Evolutionary conservation across 1,140 invertebrate genomes (phyloP).

Genomic region (Geopemphigus sp.): DNA sequence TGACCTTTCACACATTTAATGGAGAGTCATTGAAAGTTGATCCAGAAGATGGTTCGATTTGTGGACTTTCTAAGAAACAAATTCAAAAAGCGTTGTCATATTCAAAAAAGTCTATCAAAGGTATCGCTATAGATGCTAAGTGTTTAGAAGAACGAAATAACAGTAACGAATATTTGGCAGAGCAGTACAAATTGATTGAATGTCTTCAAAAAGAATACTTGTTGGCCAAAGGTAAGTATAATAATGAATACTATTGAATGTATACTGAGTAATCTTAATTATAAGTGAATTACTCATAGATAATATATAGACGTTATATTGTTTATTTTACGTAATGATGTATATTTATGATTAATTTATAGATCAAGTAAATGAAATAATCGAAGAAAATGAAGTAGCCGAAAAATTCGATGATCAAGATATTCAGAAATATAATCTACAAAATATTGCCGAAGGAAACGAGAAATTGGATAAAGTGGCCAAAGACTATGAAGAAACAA

Average conservation of each 20-base stretch:
- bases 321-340: no score
- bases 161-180: background rate
- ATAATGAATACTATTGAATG: background rate
- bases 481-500: constrained; percentile 15
- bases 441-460: background rate
- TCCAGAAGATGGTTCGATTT: constrained; percentile 5
- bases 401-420: background rate
- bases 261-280: no score
- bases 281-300: background rate
- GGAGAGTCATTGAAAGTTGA: background rate
- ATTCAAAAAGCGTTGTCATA: background rate
- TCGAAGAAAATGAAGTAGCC: background rate
- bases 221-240: background rate
- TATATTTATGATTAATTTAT: background rate
- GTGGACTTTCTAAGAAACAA: constrained; percentile 20
- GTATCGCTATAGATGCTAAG: background rate
- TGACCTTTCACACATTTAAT: background rate
- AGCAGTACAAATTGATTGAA: constrained; percentile 10
- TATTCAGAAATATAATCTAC: background rate
- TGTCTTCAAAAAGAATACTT: constrained; percentile 22
- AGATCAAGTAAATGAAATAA: background rate
- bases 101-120: background rate
- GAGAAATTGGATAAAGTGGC: background rate
- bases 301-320: background rate
- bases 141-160: background rate